A percentile compares a stretch with the other conserved stretches of the same genome.
Evolutionary conservation across 1,140 invertebrate species (phyloP).

Genomic region (Cyrtorhinus lividipennis): DNA sequence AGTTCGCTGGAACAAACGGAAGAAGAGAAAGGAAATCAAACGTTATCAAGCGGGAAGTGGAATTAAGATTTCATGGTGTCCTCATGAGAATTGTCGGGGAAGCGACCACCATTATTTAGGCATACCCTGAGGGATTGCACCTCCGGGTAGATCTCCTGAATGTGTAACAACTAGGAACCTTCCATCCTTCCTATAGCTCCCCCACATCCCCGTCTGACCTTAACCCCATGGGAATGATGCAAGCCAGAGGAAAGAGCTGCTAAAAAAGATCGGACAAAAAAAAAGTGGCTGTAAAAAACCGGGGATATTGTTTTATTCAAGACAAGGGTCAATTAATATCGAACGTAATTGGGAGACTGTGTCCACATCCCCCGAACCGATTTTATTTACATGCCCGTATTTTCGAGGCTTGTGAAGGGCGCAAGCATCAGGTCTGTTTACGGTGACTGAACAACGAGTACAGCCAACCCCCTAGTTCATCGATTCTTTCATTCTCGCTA

Average conservation of each 20-base stretch:
- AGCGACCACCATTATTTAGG: background rate
- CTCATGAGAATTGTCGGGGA: background rate
- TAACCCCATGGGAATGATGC: background rate
- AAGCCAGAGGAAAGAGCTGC: background rate
- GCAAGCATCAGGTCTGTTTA: background rate
- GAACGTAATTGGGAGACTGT: background rate
- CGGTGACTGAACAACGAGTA: background rate
- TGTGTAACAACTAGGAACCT: background rate
- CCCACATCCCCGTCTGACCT: no score
- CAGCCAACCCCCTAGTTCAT: background rate
- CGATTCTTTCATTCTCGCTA: background rate
- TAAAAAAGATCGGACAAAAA: background rate
- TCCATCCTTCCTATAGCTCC: background rate
- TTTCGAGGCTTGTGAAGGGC: background rate
- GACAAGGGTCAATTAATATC: background rate
- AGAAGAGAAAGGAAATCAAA: background rate
- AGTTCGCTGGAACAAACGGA: background rate
- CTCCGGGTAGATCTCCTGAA: constrained; percentile 1
- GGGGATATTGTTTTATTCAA: constrained; percentile 1
- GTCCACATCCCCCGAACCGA: background rate
- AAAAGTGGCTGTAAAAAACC: background rate
- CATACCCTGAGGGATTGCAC: background rate
- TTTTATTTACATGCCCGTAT: background rate
- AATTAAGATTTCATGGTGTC: constrained; percentile 9
- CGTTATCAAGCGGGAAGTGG: background rate